phyloP scores from a whole-genome alignment of 2,113 vertebrate genomes.

The Dasyprocta punctata region DNA sequence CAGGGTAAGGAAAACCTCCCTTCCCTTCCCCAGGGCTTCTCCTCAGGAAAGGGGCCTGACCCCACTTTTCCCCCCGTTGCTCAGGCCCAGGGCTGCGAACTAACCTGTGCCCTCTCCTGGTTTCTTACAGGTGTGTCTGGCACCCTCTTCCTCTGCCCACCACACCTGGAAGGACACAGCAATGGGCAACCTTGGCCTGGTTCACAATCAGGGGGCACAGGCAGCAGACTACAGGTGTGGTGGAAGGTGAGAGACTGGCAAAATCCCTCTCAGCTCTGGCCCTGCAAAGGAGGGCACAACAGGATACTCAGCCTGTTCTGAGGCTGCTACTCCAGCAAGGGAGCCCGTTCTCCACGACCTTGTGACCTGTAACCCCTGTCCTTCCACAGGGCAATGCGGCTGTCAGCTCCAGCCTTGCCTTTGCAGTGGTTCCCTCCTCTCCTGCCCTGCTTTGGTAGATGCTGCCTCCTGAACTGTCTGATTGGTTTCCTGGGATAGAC shows the following conservation, averaged over 20 bases:
- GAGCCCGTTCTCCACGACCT: neutral
- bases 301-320: neutral
- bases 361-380: neutral
- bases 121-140: neutral
- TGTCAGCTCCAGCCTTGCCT: neutral
- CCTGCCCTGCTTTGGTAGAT: neutral
- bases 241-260: neutral
- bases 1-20: neutral
- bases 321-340: neutral
- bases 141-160: neutral
- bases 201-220: accelerated
- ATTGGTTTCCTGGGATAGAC: neutral
- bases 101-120: neutral
- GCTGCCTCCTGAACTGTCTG: neutral
- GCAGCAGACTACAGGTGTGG: neutral
- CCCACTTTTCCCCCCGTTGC: neutral
- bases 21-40: neutral
- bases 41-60: neutral
- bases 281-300: neutral
- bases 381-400: neutral
- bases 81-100: neutral
- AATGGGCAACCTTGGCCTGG: neutral
- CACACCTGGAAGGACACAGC: neutral
- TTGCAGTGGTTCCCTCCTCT: neutral
- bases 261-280: neutral